phyloP scores from a whole-genome alignment of 2,888 invertebrate genomes.

The Dicranocentrus wangi region DNA sequence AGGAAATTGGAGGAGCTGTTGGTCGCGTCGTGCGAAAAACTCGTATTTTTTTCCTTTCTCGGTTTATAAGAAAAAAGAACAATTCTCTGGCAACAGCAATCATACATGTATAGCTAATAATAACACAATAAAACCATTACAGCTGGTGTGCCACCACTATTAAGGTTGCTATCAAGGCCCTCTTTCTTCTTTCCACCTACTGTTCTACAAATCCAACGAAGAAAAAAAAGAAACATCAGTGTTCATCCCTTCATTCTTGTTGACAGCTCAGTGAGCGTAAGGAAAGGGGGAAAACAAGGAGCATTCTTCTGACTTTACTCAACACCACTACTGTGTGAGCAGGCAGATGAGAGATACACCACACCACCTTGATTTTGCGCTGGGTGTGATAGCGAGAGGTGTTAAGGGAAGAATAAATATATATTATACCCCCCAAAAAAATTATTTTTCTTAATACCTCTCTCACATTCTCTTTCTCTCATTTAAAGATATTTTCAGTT shows the following conservation, averaged over 20 bases:
- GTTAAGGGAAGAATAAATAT: background rate
- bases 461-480: slow-evolving; percentile 15
- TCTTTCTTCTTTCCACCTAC: background rate
- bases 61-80: slow-evolving; percentile 19
- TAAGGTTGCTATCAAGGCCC: no score
- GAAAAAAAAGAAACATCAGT: slow-evolving; percentile 32
- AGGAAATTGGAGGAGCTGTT: background rate
- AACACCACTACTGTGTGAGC: no score
- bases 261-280: slow-evolving; percentile 46
- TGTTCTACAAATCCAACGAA: background rate
- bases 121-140: slow-evolving; percentile 57
- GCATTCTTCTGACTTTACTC: background rate
- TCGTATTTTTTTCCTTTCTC: slow-evolving; percentile 12
- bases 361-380: no score
- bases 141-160: slow-evolving; percentile 28
- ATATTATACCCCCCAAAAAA: no score
- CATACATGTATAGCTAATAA: slow-evolving; percentile 54
- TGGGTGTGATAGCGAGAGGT: no score
- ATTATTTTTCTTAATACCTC: background rate
- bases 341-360: background rate
- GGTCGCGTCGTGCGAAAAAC: background rate
- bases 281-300: slow-evolving; percentile 33
- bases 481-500: slow-evolving; percentile 11
- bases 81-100: slow-evolving; percentile 30
- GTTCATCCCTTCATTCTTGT: slow-evolving; percentile 43